Evolutionary conservation across 2,888 invertebrate species (phyloP), one percentile per base, ranked within the genome.

Genomic region (Coleophora deauratella): DNA sequence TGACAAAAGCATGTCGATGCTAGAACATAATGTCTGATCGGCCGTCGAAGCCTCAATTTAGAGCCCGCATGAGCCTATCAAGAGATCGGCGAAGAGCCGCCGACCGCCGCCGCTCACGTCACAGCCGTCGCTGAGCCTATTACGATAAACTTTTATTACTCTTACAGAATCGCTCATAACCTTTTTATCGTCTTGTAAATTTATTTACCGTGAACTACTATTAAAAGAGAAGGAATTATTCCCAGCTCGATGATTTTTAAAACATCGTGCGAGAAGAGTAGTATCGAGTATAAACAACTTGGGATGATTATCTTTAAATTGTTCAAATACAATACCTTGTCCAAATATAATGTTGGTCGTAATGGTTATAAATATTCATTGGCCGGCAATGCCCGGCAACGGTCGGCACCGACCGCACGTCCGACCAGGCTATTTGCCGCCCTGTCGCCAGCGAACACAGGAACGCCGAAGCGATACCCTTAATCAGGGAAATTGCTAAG

Each of bases 1-100:
- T 68, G 71, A 79, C 77, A 81, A 80, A 79, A 76, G 77, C 77
- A 72, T 66, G 72, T 78, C 73, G 65, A 68, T 69, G 69, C 73
- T 68, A 68, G 75, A 72, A 73, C 78, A 75, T 74, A 72, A 79
- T 76, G 71, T 72, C 66, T 61, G 67, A 55, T 55, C 56, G 60
- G 57, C 62, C 62, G 59, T 61, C 65, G 62, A 62, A 66, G 72
- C 66, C 56, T 71, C 76, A 73, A 77, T 80, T 73, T 70, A 71
- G 66, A 66, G 62, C 80, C 79, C 77, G 74, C 71, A 81, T 78
- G 61, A 57, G 66, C 59, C 66, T 70, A 69, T 66, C 65, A 54
- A 56, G 59, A 59, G 66, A 67, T 66, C 63, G 43, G 50, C 55
- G 43, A 49, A 42, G 61, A 59, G 55, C 57, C 59, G 55, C n/a